These are phyloP conservation scores for Melanotaenia parkinsoni DNA, from an alignment of 2,797 vertebrate genomes.

Conservation along the genomic window DNA sequence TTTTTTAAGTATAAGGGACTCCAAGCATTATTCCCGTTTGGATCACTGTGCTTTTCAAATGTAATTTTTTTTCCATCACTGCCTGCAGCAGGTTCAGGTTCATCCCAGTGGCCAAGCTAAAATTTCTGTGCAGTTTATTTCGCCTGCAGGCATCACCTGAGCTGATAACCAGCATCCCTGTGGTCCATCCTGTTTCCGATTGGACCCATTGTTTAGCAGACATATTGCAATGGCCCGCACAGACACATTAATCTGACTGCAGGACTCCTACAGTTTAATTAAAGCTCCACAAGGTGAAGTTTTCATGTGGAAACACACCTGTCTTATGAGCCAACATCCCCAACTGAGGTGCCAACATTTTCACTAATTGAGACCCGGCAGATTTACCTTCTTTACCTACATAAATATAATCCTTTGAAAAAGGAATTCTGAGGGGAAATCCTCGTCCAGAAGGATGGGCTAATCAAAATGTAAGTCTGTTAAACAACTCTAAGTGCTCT, in stretches of 20 bases:
- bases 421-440: slow-evolving; percentile 24
- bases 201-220: slow-evolving; percentile 37
- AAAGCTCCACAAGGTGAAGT: slow-evolving; percentile 4
- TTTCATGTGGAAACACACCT: slow-evolving; percentile 34
- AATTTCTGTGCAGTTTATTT: slow-evolving; percentile 33
- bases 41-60: slow-evolving; percentile 3
- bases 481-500: slow-evolving; percentile 27
- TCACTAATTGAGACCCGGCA: slow-evolving; percentile 59
- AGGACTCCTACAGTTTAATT: slow-evolving; percentile 19
- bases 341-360: slow-evolving; percentile 5
- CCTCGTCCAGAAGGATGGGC: slow-evolving; percentile 20
- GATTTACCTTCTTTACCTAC: slow-evolving; percentile 45
- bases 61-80: not conserved
- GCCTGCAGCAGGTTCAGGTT: slow-evolving; percentile 37
- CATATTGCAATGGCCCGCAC: not conserved
- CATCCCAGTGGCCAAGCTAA: not conserved
- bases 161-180: slow-evolving; percentile 44
- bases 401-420: slow-evolving; percentile 28
- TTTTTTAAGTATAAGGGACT: slow-evolving; percentile 2
- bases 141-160: slow-evolving; percentile 49
- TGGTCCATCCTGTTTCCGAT: slow-evolving; percentile 41
- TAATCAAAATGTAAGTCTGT: slow-evolving; percentile 25
- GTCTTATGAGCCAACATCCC: not conserved
- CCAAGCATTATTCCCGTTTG: slow-evolving; percentile 2
- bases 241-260: slow-evolving; percentile 9